Base-by-base conservation (phyloP, 2,888 invertebrate species). In the Priocnemis perturbator region DNA sequence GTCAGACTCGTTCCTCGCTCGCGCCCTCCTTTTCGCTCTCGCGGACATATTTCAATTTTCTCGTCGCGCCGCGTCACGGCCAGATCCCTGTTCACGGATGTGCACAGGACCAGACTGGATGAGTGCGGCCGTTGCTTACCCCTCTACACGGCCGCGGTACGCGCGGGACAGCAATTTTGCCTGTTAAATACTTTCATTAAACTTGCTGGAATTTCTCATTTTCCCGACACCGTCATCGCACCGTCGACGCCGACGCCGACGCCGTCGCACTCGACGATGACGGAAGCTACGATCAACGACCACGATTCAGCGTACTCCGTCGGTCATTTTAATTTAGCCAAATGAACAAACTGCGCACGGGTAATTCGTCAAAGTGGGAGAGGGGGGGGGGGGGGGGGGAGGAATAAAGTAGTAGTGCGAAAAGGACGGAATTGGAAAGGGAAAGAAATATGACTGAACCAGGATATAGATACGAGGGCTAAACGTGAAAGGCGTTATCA, bases 101-200 rank as follows among this genome's bases (percentile, higher is more conserved):
- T 17, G 50, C 37, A 37, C 17, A n/a, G 50, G 50, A 9, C 19
- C 3, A 19, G 17, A 17, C 17, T 19, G 50, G 17, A 50, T 50
- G 37, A 37, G 11, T 11, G 17, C 50, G 50, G 50, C 4, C 50
- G 17, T 7, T 19, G 19, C 50, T 9, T 50, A 5, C 1, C 37
- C 37, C 53, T 53, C 53, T 53, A 19, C 26, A 45, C 37, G n/a
- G 30, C 15, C 7, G 20, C 21, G 50, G 55, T 57, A 60, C 69
- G 53, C 63, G n/a, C 19, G 58, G 52, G 58, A 58, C 70, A 71
- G 77, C 71, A 78, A 83, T 80, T 78, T 73, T 70, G 68, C 69
- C 61, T 60, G 70, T 77, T 78, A 82, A 82, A 81, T 83, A 81
- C 78, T 85, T 84, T 83, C 83, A 85, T 85, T 83, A 83, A 81